phyloP scores from a whole-genome alignment of 2,888 invertebrate genomes.

The Campoplex capitator region DNA sequence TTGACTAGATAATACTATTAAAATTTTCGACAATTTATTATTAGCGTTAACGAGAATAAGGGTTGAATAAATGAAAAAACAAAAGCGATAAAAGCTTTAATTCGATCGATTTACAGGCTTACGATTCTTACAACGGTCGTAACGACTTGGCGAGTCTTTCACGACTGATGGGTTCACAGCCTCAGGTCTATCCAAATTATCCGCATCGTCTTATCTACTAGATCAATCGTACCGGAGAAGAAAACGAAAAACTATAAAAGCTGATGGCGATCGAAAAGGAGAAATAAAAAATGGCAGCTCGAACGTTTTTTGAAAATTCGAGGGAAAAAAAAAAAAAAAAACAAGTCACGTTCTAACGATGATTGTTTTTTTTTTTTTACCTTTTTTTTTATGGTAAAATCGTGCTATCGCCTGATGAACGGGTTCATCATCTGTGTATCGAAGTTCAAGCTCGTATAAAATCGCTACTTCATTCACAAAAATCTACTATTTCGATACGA shows the following conservation, averaged over 20 bases:
- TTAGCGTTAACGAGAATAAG: background rate
- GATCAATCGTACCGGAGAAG: conserved; percentile 27
- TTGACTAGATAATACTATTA: too few relatives aligned
- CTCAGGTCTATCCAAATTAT: conserved; percentile 78
- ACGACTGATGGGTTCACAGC: conserved; percentile 76
- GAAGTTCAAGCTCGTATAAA: conserved; percentile 47
- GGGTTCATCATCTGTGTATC: conserved; percentile 49
- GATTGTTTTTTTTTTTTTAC: conserved; percentile 49
- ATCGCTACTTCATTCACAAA: conserved; percentile 52
- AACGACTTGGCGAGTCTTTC: conserved; percentile 75
- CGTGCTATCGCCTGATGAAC: conserved; percentile 56
- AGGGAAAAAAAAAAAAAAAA: conserved; percentile 29
- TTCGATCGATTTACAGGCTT: conserved; percentile 72
- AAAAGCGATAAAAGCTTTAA: background rate
- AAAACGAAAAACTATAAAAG: conserved; percentile 21
- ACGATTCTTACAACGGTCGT: conserved; percentile 77
- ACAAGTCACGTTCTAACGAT: conserved; percentile 37
- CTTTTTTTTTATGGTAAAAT: conserved; percentile 34
- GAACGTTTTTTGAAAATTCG: conserved; percentile 30
- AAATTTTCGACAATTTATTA: background rate
- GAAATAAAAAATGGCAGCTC: conserved; percentile 11
- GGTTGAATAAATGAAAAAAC: too few relatives aligned
- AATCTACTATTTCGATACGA: conserved; percentile 46
- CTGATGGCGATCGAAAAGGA: conserved; percentile 31
- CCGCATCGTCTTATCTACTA: conserved; percentile 80